A percentile compares a stretch with the other conserved stretches of the same genome.
Evolutionary conservation across 2,888 invertebrate genomes (phyloP).

Genomic region (Callyntrura sp.): DNA sequence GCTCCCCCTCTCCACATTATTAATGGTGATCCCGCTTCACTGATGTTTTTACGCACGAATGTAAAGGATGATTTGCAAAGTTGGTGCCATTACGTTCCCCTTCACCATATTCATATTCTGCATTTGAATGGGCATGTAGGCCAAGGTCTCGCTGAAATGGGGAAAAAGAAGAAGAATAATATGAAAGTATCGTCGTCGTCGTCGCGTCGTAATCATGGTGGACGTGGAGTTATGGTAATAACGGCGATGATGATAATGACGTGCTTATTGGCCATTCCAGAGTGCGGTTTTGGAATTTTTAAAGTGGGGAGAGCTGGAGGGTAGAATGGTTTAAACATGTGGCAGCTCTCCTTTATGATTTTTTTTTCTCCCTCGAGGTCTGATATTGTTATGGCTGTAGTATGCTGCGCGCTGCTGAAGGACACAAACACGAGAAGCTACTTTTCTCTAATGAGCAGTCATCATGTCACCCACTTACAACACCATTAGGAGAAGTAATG

Average conservation of each 20-base stretch:
- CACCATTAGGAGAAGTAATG: no score
- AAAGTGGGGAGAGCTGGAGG: background rate
- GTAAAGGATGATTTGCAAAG: no score
- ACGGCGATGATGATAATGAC: conserved; percentile 7
- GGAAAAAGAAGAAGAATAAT: background rate
- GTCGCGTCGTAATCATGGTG: background rate
- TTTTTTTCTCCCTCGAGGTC: no score
- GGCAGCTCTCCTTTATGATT: background rate
- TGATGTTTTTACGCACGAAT: background rate
- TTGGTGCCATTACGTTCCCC: no score
- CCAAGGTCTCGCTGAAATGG: background rate
- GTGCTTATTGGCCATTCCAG: conserved; percentile 5
- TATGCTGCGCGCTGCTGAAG: conserved; percentile 1
- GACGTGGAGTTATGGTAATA: background rate
- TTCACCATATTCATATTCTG: no score
- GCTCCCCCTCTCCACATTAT: background rate
- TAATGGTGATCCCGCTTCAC: background rate
- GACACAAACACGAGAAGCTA: conserved; percentile 36
- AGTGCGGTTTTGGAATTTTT: conserved; percentile 25
- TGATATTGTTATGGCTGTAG: no score
- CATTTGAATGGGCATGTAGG: conserved; percentile 11
- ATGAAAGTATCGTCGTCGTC: no score
- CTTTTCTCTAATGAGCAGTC: conserved; percentile 48
- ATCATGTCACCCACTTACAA: conserved; percentile 24
- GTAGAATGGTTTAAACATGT: background rate